Evolutionary conservation across 1,140 invertebrate species (phyloP), one percentile per base, ranked within the genome.

Genomic region (Drosophila mayri): DNA sequence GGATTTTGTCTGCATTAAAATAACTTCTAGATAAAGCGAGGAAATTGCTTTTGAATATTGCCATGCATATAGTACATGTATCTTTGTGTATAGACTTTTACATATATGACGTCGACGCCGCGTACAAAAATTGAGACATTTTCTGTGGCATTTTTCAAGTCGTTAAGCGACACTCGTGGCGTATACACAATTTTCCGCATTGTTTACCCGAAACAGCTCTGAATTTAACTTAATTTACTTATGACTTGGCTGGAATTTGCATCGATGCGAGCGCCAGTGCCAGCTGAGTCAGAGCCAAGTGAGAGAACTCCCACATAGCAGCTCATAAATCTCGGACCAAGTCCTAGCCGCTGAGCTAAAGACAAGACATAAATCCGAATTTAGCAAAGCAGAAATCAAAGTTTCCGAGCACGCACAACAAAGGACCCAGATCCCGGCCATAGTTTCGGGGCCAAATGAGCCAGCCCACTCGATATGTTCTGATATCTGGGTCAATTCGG

Each of bases 1-100:
- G 77, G 78, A 81, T 81, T 81, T 76, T 71, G 59, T 57, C 64
- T 70, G 66, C 68, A 72, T 81, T 65, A 81, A 81, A 81, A 81
- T 76, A 79, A 81, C 78, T 81, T 81, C 67, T 71, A 80, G 79
- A 81, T 81, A 81, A 81, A 81, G 61, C 49, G 65, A 76, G 79
- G 62, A 81, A 81, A 81, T 81, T 76, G 78, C 79, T 72, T 81
- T 81, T 76, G 78, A 81, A 81, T 72, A 72, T 35, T 20, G 18
- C 9, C 49, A 43, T 30, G 25, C 35, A 70, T 28, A 50, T 38
- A 70, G 28, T 57, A 61, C n/a, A n/a, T n/a, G n/a, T 81, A 55
- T 81, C 49, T 65, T 49, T 11, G 32, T 16, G 30, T 44, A 78
- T 3, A 30, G 28, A 30, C 28, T 8, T 30, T 30, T 30, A 70